Base-by-base conservation (phyloP, 1,140 invertebrate species). In the Linepithema humile region DNA sequence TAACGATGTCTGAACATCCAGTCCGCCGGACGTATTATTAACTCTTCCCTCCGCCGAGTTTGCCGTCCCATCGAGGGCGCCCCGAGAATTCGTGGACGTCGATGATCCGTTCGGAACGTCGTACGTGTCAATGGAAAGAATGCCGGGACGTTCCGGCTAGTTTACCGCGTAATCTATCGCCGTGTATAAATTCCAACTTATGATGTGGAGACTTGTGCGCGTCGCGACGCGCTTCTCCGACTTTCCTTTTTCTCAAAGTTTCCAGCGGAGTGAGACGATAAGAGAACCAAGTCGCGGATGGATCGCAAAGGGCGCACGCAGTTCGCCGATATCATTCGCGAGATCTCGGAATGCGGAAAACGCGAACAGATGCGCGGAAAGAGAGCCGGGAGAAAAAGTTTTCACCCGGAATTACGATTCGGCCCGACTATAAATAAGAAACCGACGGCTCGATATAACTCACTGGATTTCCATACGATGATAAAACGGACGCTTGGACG, bases 401-500 rank as follows among this genome's bases (percentile, higher is more conserved):
- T 65, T 38, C 75, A 43, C 29, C 15, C 23, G 75, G 64, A 55
- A 80, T 80, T 80, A 80, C 64, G 62, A 93, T 80, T 80, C 75
- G 50, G 64, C 53, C 17, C 20, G 78, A 65, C 85, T 86, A 91
- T 93, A 93, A 93, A 93, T 93, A 93, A 92, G 91, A 92, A 90
- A 86, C 87, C 87, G 82, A 88, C 77, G 89, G 91, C 88, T 85
- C 73, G 90, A 90, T 92, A 93, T 92, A 93, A 93, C 88, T 92
- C 93, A 91, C 91, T 93, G 91, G 90, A 93, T 93, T 93, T 93
- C 93, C 93, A 93, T 93, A 92, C 91, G 93, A 93, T 93, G 91
- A 93, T 93, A 93, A 93, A 93, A 93, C 89, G 93, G 90, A 93
- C 92, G 91, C 91, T 91, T 87, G 73, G 74, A 45, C 32, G n/a